phyloP scores from a whole-genome alignment of 2,888 invertebrate species.

The Coelogynopora nodosa region DNA sequence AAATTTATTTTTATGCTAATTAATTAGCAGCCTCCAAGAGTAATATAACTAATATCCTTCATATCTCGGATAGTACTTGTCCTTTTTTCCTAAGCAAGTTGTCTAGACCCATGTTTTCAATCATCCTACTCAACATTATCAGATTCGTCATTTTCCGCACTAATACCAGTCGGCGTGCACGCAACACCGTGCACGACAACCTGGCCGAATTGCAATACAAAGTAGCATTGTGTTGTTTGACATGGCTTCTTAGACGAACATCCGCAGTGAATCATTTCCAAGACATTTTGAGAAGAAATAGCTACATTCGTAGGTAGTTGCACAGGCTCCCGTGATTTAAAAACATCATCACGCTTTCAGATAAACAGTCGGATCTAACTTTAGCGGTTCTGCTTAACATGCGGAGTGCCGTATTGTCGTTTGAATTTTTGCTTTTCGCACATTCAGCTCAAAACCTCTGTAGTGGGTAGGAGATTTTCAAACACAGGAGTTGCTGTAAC shows the following conservation, averaged over 20 bases:
- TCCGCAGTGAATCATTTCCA: too few species aligned
- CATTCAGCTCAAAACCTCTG: neutral
- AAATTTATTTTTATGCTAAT: neutral
- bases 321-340: too few species aligned
- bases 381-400: neutral
- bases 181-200: too few species aligned
- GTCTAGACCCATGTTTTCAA: neutral
- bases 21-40: neutral
- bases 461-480: neutral
- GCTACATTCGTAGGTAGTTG: too few species aligned
- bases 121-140: neutral
- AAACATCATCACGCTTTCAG: too few species aligned
- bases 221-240: too few species aligned
- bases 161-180: too few species aligned
- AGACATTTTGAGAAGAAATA: too few species aligned
- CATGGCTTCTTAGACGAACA: too few species aligned
- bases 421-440: neutral
- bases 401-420: neutral
- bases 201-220: too few species aligned
- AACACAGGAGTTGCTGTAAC: neutral
- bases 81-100: neutral
- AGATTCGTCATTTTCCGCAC: neutral
- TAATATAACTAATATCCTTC: neutral
- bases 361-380: too few species aligned
- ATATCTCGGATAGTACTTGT: neutral